Evolutionary conservation across 2,888 invertebrate species (phyloP), one percentile per base, ranked within the genome.

Genomic region (Synanthedon vespiformis): DNA sequence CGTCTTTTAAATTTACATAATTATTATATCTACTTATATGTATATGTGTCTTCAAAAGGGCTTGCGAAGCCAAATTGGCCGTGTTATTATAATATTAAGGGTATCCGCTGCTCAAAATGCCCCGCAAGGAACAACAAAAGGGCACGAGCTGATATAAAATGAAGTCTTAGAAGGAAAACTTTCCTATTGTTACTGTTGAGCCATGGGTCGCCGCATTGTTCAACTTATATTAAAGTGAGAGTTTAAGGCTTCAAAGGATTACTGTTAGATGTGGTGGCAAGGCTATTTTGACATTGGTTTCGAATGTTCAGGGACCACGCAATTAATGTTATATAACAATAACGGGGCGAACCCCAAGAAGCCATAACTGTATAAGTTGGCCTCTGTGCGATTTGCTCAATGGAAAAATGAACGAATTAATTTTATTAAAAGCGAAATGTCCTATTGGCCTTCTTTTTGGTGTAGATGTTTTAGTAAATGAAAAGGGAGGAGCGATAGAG

Each of bases 171-270:
- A 75, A 78, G 70, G 76, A 76, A 80, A 84, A 82, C 79, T 83
- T 82, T 70, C 70, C 74, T 71, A 79, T 82, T 83, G 82, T 83
- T 78, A 72, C 73, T 64, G 67, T 71, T 68, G 74, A 75, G 73
- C 73, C 74, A 71, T 69, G 75, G 77, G 74, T 70, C 72, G 61
- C 50, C 71, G 75, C 79, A 80, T 83, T 83, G 82, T 83, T 82
- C 79, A 75, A 78, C 68, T 82, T 82, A 77, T 80, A 82, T 83
- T 82, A 80, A 78, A 81, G 73, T 77, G 72, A 68, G 72, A 77
- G 71, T 80, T 81, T 78, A 77, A 78, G 80, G 79, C 77, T 80
- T 80, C 72, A 78, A 77, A 80, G 80, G 80, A 77, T 82, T 80
- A 77, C 74, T 72, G 70, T 70, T 67, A 69, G 69, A 74, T 55